Base-by-base conservation (phyloP, 2,888 invertebrate species). In the Taphrorychus bicolor region DNA sequence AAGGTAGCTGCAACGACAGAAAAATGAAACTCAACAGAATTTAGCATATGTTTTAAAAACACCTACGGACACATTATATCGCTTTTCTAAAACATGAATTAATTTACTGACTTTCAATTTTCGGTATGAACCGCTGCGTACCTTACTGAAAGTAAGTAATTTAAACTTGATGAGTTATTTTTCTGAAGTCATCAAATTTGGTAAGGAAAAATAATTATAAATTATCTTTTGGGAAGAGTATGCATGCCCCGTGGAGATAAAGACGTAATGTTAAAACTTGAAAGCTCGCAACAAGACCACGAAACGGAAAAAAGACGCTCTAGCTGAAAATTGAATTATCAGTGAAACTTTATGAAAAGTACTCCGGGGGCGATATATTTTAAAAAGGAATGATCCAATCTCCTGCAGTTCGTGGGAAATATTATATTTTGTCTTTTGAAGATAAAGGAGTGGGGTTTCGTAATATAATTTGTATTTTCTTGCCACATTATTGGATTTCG, bases 291-390 rank as follows among this genome's bases (percentile, higher is more conserved):
- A 21, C 54, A 54, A 14, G 21, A 54, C 24, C 54, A 24, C 54
- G 32, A 23, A 54, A 32, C 9, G 32, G 22, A 54, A 54, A 54
- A 54, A 54, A 54, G 54, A 54, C 54, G 32, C 54, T 54, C 54
- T 51, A 54, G 54, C 54, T 32, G 54, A 54, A 54, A 54, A 54
- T 54, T 54, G 54, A 54, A 54, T 54, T 54, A 54, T 54, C 54
- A 54, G 54, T 54, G 54, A 54, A 54, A 54, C 54, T 54, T 23
- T 54, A 23, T 32, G 54, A 32, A 54, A 54, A 54, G 54, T 24
- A 54, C 54, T 54, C 54, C 54, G 54, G 54, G 54, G 54, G 54
- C 54, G 24, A 54, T 54, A 54, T 54, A 32, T 54, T 53, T 54
- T 54, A 54, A 54, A 54, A 54, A 54, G 32, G 54, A 54, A 54